phyloP scores from a whole-genome alignment of 2,797 vertebrate genomes.

The Avahi laniger region DNA sequence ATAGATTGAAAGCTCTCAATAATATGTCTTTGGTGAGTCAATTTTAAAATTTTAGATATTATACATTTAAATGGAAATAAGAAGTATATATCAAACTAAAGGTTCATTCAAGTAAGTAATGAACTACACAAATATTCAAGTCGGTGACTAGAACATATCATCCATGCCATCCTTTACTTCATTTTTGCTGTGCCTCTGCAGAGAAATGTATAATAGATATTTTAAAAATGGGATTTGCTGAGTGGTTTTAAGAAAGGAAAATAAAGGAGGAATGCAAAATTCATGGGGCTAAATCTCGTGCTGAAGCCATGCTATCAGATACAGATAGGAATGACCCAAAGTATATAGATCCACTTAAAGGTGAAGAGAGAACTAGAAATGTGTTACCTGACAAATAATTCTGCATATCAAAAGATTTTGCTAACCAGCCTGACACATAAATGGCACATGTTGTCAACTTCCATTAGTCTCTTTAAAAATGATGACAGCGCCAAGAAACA shows the following conservation, averaged over 20 bases:
- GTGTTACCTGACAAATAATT: constrained; percentile 82
- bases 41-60: background rate
- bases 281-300: constrained; percentile 52
- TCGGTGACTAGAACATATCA: background rate
- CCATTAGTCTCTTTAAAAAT: constrained; percentile 82
- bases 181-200: background rate
- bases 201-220: constrained; percentile 73
- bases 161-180: background rate
- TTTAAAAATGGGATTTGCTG: constrained; percentile 80
- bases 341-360: constrained; percentile 69
- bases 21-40: background rate
- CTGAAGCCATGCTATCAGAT: constrained; percentile 45
- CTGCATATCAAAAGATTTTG: constrained; percentile 81
- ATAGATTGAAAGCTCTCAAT: background rate
- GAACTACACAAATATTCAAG: background rate
- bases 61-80: background rate
- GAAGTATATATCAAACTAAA: background rate
- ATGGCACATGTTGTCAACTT: constrained; percentile 81
- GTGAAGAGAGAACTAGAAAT: constrained; percentile 75
- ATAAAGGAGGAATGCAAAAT: constrained; percentile 35
- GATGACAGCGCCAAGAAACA: constrained; percentile 80
- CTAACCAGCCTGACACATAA: constrained; percentile 82
- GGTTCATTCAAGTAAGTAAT: background rate
- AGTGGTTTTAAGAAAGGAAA: constrained; percentile 35
- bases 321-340: constrained; percentile 69